phyloP scores from a whole-genome alignment of 1,140 invertebrate genomes.

The Solenopsis invicta region DNA sequence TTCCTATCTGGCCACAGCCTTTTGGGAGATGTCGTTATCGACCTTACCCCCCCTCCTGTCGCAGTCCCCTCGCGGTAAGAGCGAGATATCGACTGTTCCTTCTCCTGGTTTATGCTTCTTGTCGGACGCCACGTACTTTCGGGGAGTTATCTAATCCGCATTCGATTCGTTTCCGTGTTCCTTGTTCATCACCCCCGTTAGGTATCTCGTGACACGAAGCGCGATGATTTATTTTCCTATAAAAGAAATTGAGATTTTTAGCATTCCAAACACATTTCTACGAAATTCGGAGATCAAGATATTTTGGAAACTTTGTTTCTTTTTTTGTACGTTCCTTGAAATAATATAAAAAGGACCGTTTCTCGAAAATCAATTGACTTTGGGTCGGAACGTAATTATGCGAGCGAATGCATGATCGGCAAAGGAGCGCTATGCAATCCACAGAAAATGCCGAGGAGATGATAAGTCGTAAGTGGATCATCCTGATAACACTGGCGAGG shows the following conservation, averaged over 20 bases:
- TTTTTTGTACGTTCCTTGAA: neutral
- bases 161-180: constrained; percentile 31
- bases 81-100: constrained; percentile 48
- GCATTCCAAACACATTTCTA: neutral
- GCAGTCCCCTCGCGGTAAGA: neutral
- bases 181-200: constrained; percentile 11
- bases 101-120: constrained; percentile 34
- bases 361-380: constrained; percentile 4
- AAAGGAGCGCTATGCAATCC: neutral
- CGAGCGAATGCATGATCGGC: neutral
- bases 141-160: constrained; percentile 34
- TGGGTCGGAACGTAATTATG: neutral
- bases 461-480: constrained; percentile 63
- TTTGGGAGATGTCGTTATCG: constrained; percentile 63
- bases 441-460: constrained; percentile 8
- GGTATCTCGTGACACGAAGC: neutral
- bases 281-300: neutral
- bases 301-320: too few relatives aligned
- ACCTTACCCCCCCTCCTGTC: neutral
- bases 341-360: neutral
- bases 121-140: constrained; percentile 55
- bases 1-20: constrained; percentile 56
- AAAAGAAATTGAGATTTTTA: constrained; percentile 10
- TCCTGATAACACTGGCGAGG: constrained; percentile 43
- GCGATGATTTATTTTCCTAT: neutral